Conservation (phyloP, 2,797 vertebrate species). For the Tauraco hartlaubi region DNA sequence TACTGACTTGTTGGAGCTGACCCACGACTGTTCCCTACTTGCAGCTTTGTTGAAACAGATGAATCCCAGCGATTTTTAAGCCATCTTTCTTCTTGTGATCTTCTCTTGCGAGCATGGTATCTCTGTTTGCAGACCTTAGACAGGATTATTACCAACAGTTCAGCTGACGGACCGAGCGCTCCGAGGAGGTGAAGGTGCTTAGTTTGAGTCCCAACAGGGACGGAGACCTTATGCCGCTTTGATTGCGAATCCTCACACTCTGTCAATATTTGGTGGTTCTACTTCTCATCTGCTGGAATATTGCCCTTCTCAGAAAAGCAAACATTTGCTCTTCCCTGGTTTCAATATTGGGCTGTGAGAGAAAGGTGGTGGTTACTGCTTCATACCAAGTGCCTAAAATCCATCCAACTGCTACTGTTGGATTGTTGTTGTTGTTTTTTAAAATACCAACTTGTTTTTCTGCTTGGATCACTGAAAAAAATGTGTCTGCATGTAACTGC, state of each 20-base stretch:
- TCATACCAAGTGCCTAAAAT: neutral
- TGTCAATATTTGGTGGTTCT: slow-evolving; percentile 37
- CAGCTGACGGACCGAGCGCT: neutral
- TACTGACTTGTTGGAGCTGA: neutral
- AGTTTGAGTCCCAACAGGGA: neutral
- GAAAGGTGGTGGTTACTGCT: slow-evolving; percentile 19
- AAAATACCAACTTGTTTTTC: slow-evolving; percentile 34
- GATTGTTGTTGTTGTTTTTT: neutral
- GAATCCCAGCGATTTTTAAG: neutral
- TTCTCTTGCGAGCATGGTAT: neutral
- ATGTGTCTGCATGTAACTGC: neutral
- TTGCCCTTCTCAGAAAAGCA: slow-evolving; percentile 17
- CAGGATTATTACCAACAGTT: neutral
- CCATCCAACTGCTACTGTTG: neutral
- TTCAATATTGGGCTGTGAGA: neutral
- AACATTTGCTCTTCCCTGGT: slow-evolving; percentile 35
- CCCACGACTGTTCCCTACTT: neutral
- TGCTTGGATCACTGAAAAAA: slow-evolving; percentile 31
- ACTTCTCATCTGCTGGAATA: neutral
- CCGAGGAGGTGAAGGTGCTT: neutral
- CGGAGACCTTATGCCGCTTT: neutral
- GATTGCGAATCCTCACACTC: neutral
- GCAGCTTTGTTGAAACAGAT: neutral
- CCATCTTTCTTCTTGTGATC: neutral
- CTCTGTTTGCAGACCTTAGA: neutral